Conservation (phyloP, 2,797 vertebrate genomes). For the Glyptemys insculpta region DNA sequence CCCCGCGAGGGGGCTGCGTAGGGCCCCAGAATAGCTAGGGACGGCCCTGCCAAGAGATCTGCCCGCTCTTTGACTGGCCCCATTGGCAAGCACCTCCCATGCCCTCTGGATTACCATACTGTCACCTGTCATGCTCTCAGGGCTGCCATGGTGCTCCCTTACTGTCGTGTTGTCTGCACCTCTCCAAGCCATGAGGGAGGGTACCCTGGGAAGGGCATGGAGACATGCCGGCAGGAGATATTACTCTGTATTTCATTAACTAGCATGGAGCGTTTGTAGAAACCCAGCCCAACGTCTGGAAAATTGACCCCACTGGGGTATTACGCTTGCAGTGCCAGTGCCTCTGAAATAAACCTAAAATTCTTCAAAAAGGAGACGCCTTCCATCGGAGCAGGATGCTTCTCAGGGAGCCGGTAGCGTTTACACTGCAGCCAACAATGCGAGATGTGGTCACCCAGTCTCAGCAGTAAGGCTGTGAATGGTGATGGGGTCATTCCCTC, state of each 20-base stretch:
- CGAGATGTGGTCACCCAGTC: neutral
- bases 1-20: too few species aligned
- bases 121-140: neutral
- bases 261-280: neutral
- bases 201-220: too few species aligned
- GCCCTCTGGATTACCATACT: neutral
- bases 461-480: neutral
- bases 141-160: neutral
- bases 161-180: neutral
- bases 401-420: neutral
- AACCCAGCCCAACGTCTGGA: neutral
- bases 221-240: neutral
- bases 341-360: neutral
- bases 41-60: too few species aligned
- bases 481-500: neutral
- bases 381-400: neutral
- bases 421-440: neutral
- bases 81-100: neutral
- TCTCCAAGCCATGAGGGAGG: neutral
- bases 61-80: neutral
- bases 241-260: neutral
- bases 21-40: too few species aligned
- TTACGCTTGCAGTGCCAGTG: neutral
- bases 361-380: neutral
- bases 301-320: neutral